Conservation (phyloP, 1,140 invertebrate genomes). For the Hyles vespertilio region DNA sequence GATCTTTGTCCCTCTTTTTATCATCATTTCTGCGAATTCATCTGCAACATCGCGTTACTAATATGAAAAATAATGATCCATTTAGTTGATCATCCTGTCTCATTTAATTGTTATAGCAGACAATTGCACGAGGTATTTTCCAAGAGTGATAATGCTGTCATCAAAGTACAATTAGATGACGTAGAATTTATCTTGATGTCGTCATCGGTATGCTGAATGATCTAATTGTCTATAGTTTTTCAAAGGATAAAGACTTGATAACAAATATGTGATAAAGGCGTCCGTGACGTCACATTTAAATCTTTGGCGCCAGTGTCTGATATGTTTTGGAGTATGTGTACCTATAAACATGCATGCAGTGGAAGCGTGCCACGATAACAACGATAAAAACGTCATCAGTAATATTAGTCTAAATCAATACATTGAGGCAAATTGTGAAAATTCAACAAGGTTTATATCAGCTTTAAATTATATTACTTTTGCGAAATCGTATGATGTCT, state of each 20-base stretch:
- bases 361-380: conserved; percentile 2
- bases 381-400: conserved; percentile 8
- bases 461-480: no score
- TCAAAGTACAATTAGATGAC: conserved; percentile 6
- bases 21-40: no score
- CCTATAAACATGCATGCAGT: neutral
- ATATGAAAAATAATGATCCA: neutral
- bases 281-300: neutral
- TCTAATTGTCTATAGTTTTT: neutral
- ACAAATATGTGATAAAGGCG: neutral
- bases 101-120: neutral
- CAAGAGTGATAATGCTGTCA: conserved; percentile 2
- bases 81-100: neutral
- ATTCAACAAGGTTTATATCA: no score
- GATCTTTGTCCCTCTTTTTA: conserved; percentile 3
- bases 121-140: neutral
- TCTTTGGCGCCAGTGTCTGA: conserved; percentile 4
- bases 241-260: neutral
- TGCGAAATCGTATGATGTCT: no score
- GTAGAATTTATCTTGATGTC: conserved; percentile 2
- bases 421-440: neutral
- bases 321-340: conserved; percentile 1
- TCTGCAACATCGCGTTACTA: neutral
- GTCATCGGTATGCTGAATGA: conserved; percentile 1
- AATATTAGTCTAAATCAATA: neutral